These are phyloP conservation scores for Battus philenor DNA, from an alignment of 1,140 invertebrate genomes.

Conservation along the genomic window DNA sequence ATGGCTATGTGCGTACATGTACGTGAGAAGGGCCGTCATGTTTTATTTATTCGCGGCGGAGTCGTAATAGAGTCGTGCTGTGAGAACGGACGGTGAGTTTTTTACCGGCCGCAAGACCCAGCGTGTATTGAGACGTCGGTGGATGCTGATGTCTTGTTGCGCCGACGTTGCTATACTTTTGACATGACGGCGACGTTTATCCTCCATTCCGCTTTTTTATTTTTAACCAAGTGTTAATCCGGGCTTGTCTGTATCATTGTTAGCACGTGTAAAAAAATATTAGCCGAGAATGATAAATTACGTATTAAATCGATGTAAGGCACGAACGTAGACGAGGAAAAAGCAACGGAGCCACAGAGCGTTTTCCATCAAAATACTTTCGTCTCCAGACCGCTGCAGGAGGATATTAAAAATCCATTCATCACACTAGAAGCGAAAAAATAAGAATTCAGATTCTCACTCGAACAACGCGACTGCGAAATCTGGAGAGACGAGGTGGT, in stretches of 20 bases:
- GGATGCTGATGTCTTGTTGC: slow-evolving; percentile 71
- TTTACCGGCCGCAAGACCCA: slow-evolving; percentile 55
- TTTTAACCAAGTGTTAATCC: slow-evolving; percentile 21
- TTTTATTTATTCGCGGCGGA: slow-evolving; percentile 73
- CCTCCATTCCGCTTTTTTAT: slow-evolving; percentile 43
- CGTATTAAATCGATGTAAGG: slow-evolving; percentile 5
- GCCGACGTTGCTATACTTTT: slow-evolving; percentile 55
- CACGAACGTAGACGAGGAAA: slow-evolving; percentile 1
- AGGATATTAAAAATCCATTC: slow-evolving; percentile 74
- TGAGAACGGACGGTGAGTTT: slow-evolving; percentile 67
- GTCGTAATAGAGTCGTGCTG: slow-evolving; percentile 72
- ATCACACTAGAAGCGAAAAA: slow-evolving; percentile 61
- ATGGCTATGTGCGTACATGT: slow-evolving; percentile 54
- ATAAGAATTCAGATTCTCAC: slow-evolving; percentile 69
- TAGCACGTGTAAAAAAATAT: slow-evolving; percentile 6
- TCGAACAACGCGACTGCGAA: slow-evolving; percentile 62
- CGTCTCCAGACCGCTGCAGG: slow-evolving; percentile 49
- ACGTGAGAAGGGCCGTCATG: slow-evolving; percentile 72
- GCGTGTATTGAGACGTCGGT: slow-evolving; percentile 68
- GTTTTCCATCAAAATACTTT: slow-evolving; percentile 45
- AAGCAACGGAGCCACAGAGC: slow-evolving; percentile 15
- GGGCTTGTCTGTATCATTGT: slow-evolving; percentile 10
- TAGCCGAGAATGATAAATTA: slow-evolving; percentile 1
- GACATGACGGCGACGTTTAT: slow-evolving; percentile 64
- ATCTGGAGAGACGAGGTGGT: slow-evolving; percentile 69